Percentiles rank a stretch among this genome's conserved stretches.
Conservation (phyloP, 2,797 vertebrate genomes). For the Liparis tanakae region DNA sequence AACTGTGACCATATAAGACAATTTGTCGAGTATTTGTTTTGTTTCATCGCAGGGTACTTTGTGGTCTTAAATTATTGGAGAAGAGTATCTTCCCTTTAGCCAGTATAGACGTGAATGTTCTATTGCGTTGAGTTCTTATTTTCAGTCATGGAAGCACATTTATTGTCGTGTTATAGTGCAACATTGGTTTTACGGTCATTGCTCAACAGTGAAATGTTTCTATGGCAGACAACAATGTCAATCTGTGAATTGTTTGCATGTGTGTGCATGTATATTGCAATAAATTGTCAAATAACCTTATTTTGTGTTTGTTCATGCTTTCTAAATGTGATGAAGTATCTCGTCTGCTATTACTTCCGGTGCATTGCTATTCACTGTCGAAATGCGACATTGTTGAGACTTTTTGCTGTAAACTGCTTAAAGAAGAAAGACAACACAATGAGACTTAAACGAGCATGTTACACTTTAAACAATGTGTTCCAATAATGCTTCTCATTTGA, state of each 20-base stretch:
- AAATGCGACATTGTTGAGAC: background rate
- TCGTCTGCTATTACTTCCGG: background rate
- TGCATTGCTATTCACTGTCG: background rate
- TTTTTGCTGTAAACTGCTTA: background rate
- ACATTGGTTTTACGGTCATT: conserved; percentile 61
- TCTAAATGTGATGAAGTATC: background rate
- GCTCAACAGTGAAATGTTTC: conserved; percentile 78
- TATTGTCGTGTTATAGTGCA: conserved; percentile 61
- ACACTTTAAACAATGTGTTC: background rate
- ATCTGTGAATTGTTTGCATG: conserved; percentile 94
- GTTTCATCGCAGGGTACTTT: conserved; percentile 80
- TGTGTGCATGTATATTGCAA: conserved; percentile 98
- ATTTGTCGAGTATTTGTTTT: conserved; percentile 72
- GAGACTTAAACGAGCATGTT: background rate
- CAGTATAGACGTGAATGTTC: conserved; percentile 45
- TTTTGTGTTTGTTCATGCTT: conserved; percentile 32
- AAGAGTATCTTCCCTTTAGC: conserved; percentile 35
- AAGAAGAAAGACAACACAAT: background rate
- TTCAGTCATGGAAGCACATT: conserved; percentile 79
- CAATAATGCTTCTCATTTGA: conserved; percentile 8
- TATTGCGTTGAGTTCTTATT: conserved; percentile 65
- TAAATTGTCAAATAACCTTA: conserved; percentile 85
- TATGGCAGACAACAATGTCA: conserved; percentile 85
- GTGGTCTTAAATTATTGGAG: conserved; percentile 82
- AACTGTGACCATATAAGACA: conserved; percentile 77